phyloP scores from a whole-genome alignment of 1,140 invertebrate genomes.

The Drusus annulatus region DNA sequence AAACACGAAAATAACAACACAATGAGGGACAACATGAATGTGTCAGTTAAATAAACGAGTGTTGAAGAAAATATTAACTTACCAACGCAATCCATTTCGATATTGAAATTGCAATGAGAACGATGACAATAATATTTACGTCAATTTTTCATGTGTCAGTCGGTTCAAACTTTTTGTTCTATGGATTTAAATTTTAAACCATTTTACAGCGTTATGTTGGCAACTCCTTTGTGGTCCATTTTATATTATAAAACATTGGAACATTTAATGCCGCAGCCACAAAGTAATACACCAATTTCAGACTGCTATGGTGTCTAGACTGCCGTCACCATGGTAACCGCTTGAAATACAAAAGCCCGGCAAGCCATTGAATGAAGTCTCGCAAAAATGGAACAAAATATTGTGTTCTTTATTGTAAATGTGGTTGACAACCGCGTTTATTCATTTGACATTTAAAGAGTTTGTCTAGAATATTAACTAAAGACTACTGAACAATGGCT shows the following conservation, averaged over 20 bases:
- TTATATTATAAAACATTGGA: too few relatives aligned
- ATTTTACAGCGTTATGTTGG: too few relatives aligned
- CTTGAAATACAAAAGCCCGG: constrained; percentile 43
- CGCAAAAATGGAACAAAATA: too few relatives aligned
- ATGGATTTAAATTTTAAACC: not conserved
- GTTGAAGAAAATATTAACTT: constrained; percentile 1
- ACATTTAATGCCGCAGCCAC: constrained; percentile 2
- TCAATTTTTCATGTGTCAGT: constrained; percentile 59
- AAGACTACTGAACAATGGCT: constrained; percentile 36
- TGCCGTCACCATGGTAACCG: constrained; percentile 38
- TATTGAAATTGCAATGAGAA: constrained; percentile 34
- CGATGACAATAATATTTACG: constrained; percentile 59
- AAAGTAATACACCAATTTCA: not conserved
- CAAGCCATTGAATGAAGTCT: not conserved
- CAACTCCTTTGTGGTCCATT: not conserved
- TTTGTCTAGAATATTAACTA: not conserved
- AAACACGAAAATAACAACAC: constrained; percentile 4
- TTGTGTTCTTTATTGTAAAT: not conserved
- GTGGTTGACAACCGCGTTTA: not conserved
- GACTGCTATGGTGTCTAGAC: not conserved
- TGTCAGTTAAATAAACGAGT: not conserved
- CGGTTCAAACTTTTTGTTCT: constrained; percentile 46
- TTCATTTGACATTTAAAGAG: not conserved
- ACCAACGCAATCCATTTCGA: constrained; percentile 40
- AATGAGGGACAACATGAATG: not conserved